Conservation (phyloP, 64 coral and sea anemone species). For the Acropora tenuis region DNA sequence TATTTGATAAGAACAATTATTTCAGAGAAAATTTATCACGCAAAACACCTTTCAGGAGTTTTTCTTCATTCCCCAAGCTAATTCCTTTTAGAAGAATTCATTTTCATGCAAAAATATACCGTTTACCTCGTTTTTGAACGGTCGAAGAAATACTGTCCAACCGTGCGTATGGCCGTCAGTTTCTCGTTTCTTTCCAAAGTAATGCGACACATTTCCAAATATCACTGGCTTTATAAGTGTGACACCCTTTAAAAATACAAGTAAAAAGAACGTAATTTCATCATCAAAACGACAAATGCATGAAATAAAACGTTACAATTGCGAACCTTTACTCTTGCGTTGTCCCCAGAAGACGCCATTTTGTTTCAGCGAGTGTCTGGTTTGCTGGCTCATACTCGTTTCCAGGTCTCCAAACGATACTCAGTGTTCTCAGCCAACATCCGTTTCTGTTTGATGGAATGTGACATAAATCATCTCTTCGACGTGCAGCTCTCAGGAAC, state of each 20-base stretch:
- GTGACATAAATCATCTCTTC: too few relatives aligned
- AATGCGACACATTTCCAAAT: slow-evolving; percentile 96
- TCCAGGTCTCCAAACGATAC: neutral
- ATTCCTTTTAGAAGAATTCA: neutral
- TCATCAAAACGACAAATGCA: neutral
- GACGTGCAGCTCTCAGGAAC: too few relatives aligned
- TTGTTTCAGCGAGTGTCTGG: slow-evolving; percentile 42
- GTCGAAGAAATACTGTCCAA: slow-evolving; percentile 94
- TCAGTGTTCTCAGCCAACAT: neutral
- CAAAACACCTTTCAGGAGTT: neutral
- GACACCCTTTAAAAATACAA: slow-evolving; percentile 66
- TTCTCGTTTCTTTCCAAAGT: slow-evolving; percentile 99
- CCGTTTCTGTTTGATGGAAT: too few relatives aligned
- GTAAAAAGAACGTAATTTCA: neutral
- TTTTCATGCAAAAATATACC: neutral
- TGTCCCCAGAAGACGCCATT: slow-evolving; percentile 90
- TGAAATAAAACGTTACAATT: neutral
- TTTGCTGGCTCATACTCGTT: neutral
- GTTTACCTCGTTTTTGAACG: slow-evolving; percentile 92
- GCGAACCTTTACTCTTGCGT: slow-evolving; percentile 86
- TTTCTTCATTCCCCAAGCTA: neutral
- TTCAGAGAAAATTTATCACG: too few relatives aligned
- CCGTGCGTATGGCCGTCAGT: slow-evolving; percentile 95
- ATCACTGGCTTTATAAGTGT: slow-evolving; percentile 91
- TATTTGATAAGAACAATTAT: too few relatives aligned